These are phyloP conservation scores for Tiliacea aurago DNA, from an alignment of 2,888 invertebrate species.

Conservation along the genomic window DNA sequence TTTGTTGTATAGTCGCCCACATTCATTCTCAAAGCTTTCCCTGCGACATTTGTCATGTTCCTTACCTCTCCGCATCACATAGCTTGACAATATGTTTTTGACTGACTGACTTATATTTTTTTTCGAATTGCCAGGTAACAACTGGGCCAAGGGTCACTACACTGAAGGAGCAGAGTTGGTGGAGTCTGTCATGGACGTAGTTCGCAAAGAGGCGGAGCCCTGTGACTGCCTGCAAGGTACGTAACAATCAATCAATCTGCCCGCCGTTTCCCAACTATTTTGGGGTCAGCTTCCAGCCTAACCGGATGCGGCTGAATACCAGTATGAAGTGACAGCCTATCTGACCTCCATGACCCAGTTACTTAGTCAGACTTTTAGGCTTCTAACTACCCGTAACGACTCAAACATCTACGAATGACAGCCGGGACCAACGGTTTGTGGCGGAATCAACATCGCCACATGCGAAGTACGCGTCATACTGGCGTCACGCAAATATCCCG, in stretches of 20 bases:
- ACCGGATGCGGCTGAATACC: no score
- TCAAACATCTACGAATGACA: no score
- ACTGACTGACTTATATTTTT: background rate
- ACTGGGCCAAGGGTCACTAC: conserved; percentile 97
- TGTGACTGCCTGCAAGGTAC: conserved; percentile 94
- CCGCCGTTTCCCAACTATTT: no score
- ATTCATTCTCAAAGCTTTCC: background rate
- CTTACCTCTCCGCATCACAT: background rate
- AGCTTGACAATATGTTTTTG: background rate
- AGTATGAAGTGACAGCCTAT: no score
- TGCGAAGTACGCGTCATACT: no score
- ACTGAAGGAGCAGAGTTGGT: conserved; percentile 95
- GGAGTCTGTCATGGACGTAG: conserved; percentile 93
- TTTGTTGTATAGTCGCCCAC: background rate
- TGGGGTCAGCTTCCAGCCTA: no score
- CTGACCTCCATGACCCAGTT: no score
- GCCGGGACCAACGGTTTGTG: no score
- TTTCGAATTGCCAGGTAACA: conserved; percentile 91
- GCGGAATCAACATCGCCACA: no score
- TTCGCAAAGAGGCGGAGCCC: conserved; percentile 93
- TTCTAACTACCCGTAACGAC: no score
- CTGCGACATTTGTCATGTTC: background rate
- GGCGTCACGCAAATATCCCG: no score
- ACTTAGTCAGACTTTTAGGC: no score
- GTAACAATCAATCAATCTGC: background rate